Evolutionary conservation across 1,140 invertebrate genomes (phyloP).

Genomic region (Muscidifurax raptorellus): DNA sequence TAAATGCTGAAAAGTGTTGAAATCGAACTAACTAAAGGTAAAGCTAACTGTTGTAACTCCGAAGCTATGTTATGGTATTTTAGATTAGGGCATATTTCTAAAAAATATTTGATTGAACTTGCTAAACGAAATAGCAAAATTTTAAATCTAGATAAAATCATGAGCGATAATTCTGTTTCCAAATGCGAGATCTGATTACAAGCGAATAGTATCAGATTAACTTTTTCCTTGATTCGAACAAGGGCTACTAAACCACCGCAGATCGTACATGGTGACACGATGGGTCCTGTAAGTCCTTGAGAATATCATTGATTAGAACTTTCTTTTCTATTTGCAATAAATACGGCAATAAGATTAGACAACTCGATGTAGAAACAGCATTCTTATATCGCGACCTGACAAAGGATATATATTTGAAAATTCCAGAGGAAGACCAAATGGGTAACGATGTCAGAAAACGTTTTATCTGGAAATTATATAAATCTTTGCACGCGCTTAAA

Average conservation of each 20-base stretch:
- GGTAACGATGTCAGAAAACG: too few relatives aligned
- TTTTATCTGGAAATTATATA: too few relatives aligned
- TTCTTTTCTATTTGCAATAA: too few relatives aligned
- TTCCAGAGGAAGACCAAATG: too few relatives aligned
- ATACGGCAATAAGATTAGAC: too few relatives aligned
- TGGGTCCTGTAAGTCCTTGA: constrained; percentile 7
- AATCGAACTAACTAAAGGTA: neutral
- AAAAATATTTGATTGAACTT: neutral
- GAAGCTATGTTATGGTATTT: neutral
- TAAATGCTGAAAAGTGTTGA: neutral
- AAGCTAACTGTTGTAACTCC: neutral
- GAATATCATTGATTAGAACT: too few relatives aligned
- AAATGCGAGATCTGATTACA: neutral
- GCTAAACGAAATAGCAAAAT: neutral
- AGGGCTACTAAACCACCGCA: neutral
- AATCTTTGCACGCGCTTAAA: too few relatives aligned
- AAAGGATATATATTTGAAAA: too few relatives aligned
- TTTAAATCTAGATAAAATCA: neutral
- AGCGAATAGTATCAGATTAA: neutral
- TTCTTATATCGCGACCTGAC: too few relatives aligned
- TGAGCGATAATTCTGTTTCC: neutral
- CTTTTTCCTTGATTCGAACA: neutral
- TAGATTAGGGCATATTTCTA: neutral
- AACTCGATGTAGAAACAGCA: too few relatives aligned
- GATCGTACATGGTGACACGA: constrained; percentile 19